phyloP scores from a whole-genome alignment of 1,140 invertebrate genomes.

The Sipha flava region DNA sequence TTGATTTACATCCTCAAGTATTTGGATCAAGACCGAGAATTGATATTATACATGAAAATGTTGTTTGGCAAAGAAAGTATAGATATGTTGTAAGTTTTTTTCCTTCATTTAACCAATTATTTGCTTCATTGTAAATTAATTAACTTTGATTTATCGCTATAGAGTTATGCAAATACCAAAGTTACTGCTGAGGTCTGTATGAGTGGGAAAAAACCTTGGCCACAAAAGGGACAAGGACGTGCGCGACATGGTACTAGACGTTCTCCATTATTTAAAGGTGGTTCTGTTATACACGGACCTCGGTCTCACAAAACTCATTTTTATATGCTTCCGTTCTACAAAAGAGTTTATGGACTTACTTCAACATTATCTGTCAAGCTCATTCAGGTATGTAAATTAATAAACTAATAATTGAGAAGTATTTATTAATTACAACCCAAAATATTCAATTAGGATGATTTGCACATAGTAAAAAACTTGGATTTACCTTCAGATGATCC shows the following conservation, averaged over 20 bases:
- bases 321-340: constrained; percentile 78
- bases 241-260: constrained; percentile 85
- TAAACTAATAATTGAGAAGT: background rate
- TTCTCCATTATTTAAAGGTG: constrained; percentile 67
- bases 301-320: constrained; percentile 79
- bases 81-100: constrained; percentile 59
- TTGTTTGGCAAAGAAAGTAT: constrained; percentile 82
- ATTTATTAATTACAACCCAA: background rate
- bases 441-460: constrained; percentile 59
- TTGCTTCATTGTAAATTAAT: background rate
- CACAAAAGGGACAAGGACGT: constrained; percentile 80
- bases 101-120: background rate
- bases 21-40: constrained; percentile 75
- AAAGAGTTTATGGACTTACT: constrained; percentile 68
- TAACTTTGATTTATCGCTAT: background rate
- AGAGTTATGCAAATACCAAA: constrained; percentile 62
- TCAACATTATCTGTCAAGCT: constrained; percentile 80
- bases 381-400: constrained; percentile 53
- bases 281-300: constrained; percentile 80
- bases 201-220: constrained; percentile 86
- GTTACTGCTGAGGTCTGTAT: constrained; percentile 74
- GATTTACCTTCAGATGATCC: constrained; percentile 77
- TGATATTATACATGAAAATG: constrained; percentile 80
- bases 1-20: constrained; percentile 80
- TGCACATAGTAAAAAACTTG: constrained; percentile 81